Conservation (phyloP, 1,140 invertebrate genomes). For the Venturia canescens region DNA sequence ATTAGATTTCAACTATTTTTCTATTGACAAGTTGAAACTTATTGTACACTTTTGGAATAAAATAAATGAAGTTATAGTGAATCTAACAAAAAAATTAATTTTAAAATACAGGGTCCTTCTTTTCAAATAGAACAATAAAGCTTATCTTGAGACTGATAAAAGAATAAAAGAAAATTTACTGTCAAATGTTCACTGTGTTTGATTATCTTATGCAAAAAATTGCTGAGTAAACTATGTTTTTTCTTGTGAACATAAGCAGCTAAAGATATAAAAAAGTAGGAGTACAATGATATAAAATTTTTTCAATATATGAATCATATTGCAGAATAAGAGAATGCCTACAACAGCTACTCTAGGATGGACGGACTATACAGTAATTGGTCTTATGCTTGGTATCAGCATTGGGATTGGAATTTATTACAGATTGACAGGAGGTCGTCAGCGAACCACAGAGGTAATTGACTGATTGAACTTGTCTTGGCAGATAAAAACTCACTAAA, state of each 20-base stretch:
- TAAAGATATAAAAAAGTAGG: too few relatives aligned
- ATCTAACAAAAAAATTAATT: too few relatives aligned
- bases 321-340: conserved; percentile 47
- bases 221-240: background rate
- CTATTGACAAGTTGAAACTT: too few relatives aligned
- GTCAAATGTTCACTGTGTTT: too few relatives aligned
- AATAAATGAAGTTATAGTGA: too few relatives aligned
- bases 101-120: too few relatives aligned
- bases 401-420: conserved; percentile 88
- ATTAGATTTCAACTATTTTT: too few relatives aligned
- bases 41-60: too few relatives aligned
- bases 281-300: too few relatives aligned
- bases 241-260: background rate
- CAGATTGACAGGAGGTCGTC: conserved; percentile 89
- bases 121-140: too few relatives aligned
- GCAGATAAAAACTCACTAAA: background rate
- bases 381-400: conserved; percentile 80
- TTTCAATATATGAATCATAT: background rate
- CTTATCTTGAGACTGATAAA: too few relatives aligned
- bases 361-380: conserved; percentile 83
- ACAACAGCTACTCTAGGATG: conserved; percentile 64
- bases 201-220: conserved; percentile 5
- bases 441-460: conserved; percentile 88
- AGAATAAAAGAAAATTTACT: too few relatives aligned
- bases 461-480: conserved; percentile 20